Conservation (phyloP, 2,888 invertebrate genomes). For the Noctua janthina region DNA sequence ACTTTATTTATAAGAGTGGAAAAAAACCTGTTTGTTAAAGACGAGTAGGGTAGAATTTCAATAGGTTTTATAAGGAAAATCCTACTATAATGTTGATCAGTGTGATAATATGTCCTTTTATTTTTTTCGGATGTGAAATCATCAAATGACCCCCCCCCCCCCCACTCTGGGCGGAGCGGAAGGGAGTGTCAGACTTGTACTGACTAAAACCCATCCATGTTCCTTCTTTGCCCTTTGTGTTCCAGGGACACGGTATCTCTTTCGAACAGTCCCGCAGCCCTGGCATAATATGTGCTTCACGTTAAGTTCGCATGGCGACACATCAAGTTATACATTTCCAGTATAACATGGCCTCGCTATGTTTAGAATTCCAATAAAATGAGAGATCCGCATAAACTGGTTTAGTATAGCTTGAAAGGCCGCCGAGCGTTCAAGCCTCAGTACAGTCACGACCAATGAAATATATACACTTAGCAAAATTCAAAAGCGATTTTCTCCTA, state of each 20-base stretch:
- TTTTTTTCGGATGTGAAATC: no score
- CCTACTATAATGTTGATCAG: conserved; percentile 37
- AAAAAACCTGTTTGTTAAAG: conserved; percentile 31
- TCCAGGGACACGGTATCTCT: no score
- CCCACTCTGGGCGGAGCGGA: no score
- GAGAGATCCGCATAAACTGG: no score
- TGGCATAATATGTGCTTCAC: conserved; percentile 1
- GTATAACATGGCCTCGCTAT: neutral
- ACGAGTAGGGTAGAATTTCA: conserved; percentile 19
- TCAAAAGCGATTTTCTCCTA: neutral
- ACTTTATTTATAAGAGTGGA: conserved; percentile 8
- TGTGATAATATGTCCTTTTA: conserved; percentile 11
- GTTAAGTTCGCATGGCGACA: conserved; percentile 10
- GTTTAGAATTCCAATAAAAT: no score
- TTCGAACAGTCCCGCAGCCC: no score
- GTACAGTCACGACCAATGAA: neutral
- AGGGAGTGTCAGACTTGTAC: no score
- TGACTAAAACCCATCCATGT: no score
- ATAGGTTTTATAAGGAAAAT: conserved; percentile 56
- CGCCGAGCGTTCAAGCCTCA: neutral
- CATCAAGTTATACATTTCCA: neutral
- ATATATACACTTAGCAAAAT: neutral
- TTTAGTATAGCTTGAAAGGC: no score
- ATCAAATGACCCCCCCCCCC: no score
- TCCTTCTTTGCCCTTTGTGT: no score